Conservation (phyloP, 1,140 invertebrate genomes). For the Heterodera schachtii region DNA sequence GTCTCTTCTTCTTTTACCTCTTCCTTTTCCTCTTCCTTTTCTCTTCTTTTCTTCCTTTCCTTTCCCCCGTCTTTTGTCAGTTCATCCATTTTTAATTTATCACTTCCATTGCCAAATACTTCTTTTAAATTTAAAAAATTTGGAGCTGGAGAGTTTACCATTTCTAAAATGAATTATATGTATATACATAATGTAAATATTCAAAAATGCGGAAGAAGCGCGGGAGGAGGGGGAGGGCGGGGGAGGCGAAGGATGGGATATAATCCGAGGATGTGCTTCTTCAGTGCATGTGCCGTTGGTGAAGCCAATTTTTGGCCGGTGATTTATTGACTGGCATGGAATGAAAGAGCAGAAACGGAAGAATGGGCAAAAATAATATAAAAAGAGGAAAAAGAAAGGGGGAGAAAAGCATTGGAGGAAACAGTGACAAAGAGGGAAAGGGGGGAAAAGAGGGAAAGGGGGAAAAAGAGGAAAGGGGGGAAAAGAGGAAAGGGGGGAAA, state of each 20-base stretch:
- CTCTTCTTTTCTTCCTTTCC: no score
- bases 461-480: background rate
- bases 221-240: background rate
- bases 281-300: background rate
- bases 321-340: slow-evolving; percentile 9
- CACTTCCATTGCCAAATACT: background rate
- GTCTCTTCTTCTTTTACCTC: background rate
- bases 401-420: background rate
- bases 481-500: background rate
- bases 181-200: background rate
- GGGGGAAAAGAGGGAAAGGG: background rate
- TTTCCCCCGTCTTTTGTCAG: background rate
- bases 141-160: background rate
- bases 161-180: background rate
- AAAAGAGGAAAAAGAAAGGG: background rate
- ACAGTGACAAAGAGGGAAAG: background rate
- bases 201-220: background rate
- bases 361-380: background rate
- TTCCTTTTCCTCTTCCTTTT: slow-evolving; percentile 7
- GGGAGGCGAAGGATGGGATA: background rate
- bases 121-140: background rate
- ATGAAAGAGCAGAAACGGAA: background rate
- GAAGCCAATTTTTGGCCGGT: background rate
- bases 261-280: background rate
- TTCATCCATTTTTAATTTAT: background rate